phyloP scores from a whole-genome alignment of 2,797 vertebrate species.

The Delichon dasypus region DNA sequence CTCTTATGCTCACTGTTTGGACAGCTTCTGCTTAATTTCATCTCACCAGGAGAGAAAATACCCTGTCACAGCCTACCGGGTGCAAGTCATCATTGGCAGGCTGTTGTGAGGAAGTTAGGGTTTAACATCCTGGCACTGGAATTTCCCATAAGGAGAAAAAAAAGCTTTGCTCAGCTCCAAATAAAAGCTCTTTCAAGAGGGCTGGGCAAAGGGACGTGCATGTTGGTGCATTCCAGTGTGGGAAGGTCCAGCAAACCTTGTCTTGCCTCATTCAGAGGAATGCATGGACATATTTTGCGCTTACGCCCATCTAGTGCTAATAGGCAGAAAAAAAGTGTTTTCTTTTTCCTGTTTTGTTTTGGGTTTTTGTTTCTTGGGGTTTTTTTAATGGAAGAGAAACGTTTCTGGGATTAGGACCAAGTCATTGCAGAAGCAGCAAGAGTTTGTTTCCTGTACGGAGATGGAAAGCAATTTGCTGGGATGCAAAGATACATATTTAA shows the following conservation, averaged over 20 bases:
- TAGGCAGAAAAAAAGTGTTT: neutral
- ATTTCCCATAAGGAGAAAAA: neutral
- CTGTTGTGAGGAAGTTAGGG: neutral
- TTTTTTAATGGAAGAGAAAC: neutral
- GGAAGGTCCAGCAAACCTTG: neutral
- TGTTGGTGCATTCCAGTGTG: neutral
- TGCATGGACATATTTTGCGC: neutral
- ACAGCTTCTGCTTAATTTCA: neutral
- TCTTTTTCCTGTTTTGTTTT: neutral
- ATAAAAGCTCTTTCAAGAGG: neutral
- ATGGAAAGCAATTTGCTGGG: neutral
- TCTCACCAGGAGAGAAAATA: neutral
- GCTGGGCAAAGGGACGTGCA: neutral
- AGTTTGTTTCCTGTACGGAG: neutral
- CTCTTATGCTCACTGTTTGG: rapidly evolving
- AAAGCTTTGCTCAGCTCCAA: neutral
- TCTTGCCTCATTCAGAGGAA: neutral
- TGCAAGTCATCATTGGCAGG: neutral
- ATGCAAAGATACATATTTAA: conserved; percentile 29
- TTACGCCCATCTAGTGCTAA: neutral
- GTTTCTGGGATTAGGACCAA: conserved; percentile 14
- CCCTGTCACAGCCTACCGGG: neutral
- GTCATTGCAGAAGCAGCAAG: neutral
- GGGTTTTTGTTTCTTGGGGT: neutral
- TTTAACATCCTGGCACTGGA: neutral